Evolutionary conservation across 1,140 invertebrate genomes (phyloP), one percentile per base, ranked within the genome.

Genomic region (Drosophila repletoides): DNA sequence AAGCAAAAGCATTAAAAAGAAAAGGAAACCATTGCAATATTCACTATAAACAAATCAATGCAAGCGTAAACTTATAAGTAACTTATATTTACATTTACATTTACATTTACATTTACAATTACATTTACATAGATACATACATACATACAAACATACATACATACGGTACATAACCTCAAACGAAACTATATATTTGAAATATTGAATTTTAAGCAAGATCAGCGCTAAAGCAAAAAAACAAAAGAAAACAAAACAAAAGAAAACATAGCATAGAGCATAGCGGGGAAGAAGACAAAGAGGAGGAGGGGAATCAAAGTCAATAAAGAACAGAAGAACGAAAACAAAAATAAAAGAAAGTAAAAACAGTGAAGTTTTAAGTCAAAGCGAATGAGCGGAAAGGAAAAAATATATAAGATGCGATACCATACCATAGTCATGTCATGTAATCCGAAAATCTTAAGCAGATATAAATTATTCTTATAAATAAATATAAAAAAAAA

Each of bases 401-500:
- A 26, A 26, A 33, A 52, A 17, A 17, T 46, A 45, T 36, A 59
- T 48, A 53, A 53, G 40, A 73, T 33, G 77, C 65, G 76, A 87
- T 75, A 87, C 71, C 76, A 86, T 76, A 88, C 84, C 77, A 83
- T 79, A 88, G 84, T 76, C 84, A 88, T 70, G 79, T 83, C 84
- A 88, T 88, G 66, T 84, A 87, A 87, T 41, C 76, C 55, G 61
- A 38, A 72, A 72, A 86, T 68, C 72, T 71, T 88, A 88, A 88
- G 76, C 76, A 88, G 86, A 88, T 86, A 81, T 88, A 86, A 84
- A 88, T 88, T 88, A 88, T 88, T 88, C 86, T 88, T 88, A 88
- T 88, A 88, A 83, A 86, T 88, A 88, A 88, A 88, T 80, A 52
- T 36, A 43, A 84, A 88, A 84, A 83, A 49, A 38, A 40, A 52